Evolutionary conservation across 92 coral and sea anemone species (phyloP), one percentile per base, ranked within the genome.

Genomic region (Isaurus tuberculatus): DNA sequence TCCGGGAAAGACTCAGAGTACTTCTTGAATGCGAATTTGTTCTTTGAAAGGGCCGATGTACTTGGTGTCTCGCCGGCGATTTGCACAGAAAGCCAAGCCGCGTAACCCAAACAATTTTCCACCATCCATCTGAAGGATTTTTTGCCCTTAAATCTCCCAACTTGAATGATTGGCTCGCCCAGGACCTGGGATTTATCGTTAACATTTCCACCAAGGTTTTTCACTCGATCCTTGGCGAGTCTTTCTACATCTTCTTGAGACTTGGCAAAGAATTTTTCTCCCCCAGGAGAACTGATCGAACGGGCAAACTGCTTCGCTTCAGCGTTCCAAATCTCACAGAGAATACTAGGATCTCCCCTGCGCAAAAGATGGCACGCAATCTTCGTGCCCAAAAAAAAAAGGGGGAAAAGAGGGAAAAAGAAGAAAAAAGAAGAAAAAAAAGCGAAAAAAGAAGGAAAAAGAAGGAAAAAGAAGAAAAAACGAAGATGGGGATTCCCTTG

Each of bases 381-480:
- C 15, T 46, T 46, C 53, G 15, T 46, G 53, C 53, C 53, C 53
- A 46, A 46, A 46, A 40, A 40, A 46, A 15, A 15, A 46, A 46
- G 19, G 19, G 53, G 13, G 53, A 15, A 15, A 46, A 46, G 19
- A 46, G 19, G 53, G 19, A 15, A 8, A 46, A 46, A 46, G 1
- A 46, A 15, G 15, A 15, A 46, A 36, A 3, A 36, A 13, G 58
- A 49, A 49, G 1, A 49, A 13, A 14, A n/a, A n/a, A n/a, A n/a
- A n/a, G n/a, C n/a, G n/a, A n/a, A 48, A 48, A 48, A 48, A 48
- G 55, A 48, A 48, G 55, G 55, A 48, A 48, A 48, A 48, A 48
- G 19, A 15, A 48, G 19, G 16, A 4, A 10, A 40, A 40, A 40
- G 9, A 40, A 13, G 58, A 49, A 49, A 13, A 49, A 13, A 14